These are phyloP conservation scores for Hypselothyrea guttata DNA, from an alignment of 2,888 invertebrate genomes.

Conservation along the genomic window DNA sequence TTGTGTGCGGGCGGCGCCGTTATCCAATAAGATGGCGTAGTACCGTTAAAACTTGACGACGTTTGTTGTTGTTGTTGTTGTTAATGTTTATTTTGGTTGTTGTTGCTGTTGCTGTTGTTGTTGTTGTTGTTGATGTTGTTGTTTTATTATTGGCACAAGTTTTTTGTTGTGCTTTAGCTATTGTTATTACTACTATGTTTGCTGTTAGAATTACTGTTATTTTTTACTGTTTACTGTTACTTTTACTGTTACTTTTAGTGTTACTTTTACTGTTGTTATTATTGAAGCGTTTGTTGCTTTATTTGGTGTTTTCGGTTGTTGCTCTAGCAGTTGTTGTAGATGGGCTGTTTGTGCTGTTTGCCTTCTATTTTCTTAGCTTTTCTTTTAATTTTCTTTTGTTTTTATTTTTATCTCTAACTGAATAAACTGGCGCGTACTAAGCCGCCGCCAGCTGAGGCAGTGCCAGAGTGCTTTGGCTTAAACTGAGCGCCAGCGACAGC, in stretches of 20 bases:
- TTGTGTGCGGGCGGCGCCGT: conserved; percentile 33
- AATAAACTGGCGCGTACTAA: conserved; percentile 38
- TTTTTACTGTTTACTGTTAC: conserved; percentile 12
- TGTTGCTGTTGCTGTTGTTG: conserved; percentile 21
- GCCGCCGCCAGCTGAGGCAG: conserved; percentile 54
- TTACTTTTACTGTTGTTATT: conserved; percentile 11
- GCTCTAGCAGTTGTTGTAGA: conserved; percentile 14
- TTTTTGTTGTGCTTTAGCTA: conserved; percentile 34
- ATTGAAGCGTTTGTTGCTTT: conserved; percentile 41
- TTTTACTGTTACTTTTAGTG: conserved; percentile 27
- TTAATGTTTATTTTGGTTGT: conserved; percentile 9
- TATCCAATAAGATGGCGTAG: conserved; percentile 33
- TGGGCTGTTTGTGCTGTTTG: conserved; percentile 13
- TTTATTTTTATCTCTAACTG: conserved; percentile 37
- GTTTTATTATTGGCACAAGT: conserved; percentile 38
- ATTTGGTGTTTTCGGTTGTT: conserved; percentile 27
- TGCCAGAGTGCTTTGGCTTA: conserved; percentile 34
- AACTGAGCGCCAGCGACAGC: conserved; percentile 22
- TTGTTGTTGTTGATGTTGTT: conserved; percentile 14
- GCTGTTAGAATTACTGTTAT: conserved; percentile 28
- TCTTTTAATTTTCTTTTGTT: conserved; percentile 24
- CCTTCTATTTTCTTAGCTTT: too few species aligned
- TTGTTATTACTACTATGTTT: conserved; percentile 24
- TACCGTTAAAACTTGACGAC: conserved; percentile 20
- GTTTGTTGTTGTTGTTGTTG: conserved; percentile 1